Evolutionary conservation across 1,140 invertebrate genomes (phyloP), one percentile per base, ranked within the genome.

Genomic region (Bombus impatiens): DNA sequence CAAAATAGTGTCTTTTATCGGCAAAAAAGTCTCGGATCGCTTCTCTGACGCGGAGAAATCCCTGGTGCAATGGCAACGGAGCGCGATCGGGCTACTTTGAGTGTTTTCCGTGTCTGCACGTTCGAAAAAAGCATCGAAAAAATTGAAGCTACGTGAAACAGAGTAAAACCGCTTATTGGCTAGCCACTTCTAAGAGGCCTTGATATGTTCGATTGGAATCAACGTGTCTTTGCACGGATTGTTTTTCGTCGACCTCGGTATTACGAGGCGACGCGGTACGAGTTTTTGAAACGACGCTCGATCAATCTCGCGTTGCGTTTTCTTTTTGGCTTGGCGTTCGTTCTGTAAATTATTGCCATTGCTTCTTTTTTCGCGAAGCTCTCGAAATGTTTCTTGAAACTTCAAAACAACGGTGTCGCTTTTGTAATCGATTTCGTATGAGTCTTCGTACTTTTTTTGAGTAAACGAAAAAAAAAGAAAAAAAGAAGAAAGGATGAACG

Each of bases 131-230:
- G 86, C 86, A 77, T 92, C 84, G 82, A 91, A 92, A 92, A 93
- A 93, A 93, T 84, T 88, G 84, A 92, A 93, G 85, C 89, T 92
- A 91, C 86, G 68, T 70, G 86, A 91, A 92, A 90, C 40, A 90
- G 82, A 89, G 47, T 91, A 89, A 87, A 92, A 90, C 40, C 70
- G 84, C 59, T 82, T 87, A 89, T 93, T 93, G 93, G 91, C 91
- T 90, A 87, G 87, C 89, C 90, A 90, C 88, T 88, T 74, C 65
- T 84, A 88, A 78, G 86, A 89, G 91, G 88, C 88, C 90, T 89
- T 94, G 93, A 94, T 93, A 94, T 94, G 93, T 94, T 93, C 90
- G 88, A 88, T 93, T 93, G 89, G 88, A 92, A 93, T 87, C 91
- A 93, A 81, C 86, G 87, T 92, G 47, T 89, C 59, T 72, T 53